Conservation (phyloP, 2,113 vertebrate species). For the Toxostoma redivivum region DNA sequence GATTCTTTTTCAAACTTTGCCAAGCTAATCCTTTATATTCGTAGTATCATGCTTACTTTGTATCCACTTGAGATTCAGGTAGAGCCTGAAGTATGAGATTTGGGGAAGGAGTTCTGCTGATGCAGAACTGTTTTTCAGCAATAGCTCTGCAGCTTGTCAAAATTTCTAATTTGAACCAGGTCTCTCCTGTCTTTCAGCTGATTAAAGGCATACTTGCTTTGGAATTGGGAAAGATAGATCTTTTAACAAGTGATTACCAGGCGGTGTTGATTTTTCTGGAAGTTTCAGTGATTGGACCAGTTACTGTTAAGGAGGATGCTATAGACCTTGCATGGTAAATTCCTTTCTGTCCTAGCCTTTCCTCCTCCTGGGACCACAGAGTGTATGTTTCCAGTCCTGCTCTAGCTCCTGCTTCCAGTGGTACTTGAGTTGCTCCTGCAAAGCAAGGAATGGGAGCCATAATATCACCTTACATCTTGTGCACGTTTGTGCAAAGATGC, state of each 20-base stretch:
- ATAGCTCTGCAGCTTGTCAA: background rate
- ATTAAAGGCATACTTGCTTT: background rate
- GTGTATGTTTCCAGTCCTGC: background rate
- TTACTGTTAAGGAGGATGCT: background rate
- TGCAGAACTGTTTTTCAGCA: background rate
- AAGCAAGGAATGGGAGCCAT: background rate
- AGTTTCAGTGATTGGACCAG: background rate
- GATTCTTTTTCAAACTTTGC: background rate
- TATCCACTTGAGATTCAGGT: background rate
- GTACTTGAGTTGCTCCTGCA: background rate
- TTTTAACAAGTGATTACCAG: background rate
- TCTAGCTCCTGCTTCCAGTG: background rate
- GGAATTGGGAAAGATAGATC: background rate
- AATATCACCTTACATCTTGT: accelerated
- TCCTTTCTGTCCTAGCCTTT: background rate
- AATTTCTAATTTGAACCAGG: background rate
- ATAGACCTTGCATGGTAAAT: background rate
- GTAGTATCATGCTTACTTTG: background rate
- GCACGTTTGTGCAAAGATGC: background rate
- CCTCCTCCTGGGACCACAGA: background rate
- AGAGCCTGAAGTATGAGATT: background rate
- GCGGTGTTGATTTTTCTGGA: background rate
- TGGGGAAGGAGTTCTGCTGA: background rate
- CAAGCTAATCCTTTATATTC: background rate
- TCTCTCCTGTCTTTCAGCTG: background rate